Evolutionary conservation across 2,888 invertebrate species (phyloP), one percentile per base, ranked within the genome.

Genomic region (Maniola hyperantus): DNA sequence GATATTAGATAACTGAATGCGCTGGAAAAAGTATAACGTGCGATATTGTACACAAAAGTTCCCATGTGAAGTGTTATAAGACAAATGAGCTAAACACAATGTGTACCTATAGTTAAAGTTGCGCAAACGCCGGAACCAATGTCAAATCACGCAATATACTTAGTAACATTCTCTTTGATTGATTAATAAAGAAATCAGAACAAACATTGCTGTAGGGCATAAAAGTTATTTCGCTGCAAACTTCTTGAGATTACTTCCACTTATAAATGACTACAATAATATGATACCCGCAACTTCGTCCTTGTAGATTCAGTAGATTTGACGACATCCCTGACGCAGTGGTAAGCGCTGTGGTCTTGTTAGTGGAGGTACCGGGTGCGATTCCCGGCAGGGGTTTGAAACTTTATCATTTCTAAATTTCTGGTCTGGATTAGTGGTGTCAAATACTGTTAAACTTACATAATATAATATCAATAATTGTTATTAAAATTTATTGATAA

Each of bases 111-210:
- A 36, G 44, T 53, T 54, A 73, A 67, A 60, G 65, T 81, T 80
- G 78, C 74, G 77, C 78, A 85, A 85, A 77, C 78, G 75, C 77
- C 79, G 78, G 78, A 81, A 81, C 83, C 83, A 87, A 86, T 86
- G 81, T 75, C 83, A 85, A 82, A 78, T 75, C 74, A 77, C 76
- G 79, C 74, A 77, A 76, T 77, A 80, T 75, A 73, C 4, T 10
- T 26, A 26, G 69, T 65, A 66, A 73, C 53, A 48, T 48, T 65
- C 67, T 69, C 62, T 74, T 72, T 69, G 76, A 80, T 76, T 75
- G 76, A 79, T 76, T 66, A 64, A 66, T 39, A 69, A 62, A 62
- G 59, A 63, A 54, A 39, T 42, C 20, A 26, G 15, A 33, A 46
- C 26, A 46, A 46, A 59, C 33, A n/a, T n/a, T 15, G 33, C 33